phyloP scores from a whole-genome alignment of 2,888 invertebrate genomes.

The Amiota minor region DNA sequence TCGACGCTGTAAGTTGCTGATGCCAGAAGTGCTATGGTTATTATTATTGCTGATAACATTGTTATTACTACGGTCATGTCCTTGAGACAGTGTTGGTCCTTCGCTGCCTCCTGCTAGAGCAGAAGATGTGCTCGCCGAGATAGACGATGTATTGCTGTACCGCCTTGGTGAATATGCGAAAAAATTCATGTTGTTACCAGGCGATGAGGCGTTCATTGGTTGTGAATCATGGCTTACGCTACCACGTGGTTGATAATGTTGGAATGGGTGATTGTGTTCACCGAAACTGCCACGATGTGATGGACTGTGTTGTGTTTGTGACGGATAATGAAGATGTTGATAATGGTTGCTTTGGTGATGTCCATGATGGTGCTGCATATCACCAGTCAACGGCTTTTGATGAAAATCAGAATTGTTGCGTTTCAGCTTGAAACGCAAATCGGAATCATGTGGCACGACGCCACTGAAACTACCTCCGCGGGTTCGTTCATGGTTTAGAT shows the following conservation, averaged over 20 bases:
- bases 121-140: constrained; percentile 61
- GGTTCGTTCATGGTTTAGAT: constrained; percentile 70
- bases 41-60: constrained; percentile 36
- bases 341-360: constrained; percentile 39
- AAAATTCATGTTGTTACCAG: constrained; percentile 56
- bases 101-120: constrained; percentile 55
- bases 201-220: constrained; percentile 37
- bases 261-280: constrained; percentile 50
- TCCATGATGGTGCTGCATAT: constrained; percentile 48
- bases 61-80: constrained; percentile 35
- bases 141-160: constrained; percentile 79
- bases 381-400: constrained; percentile 40
- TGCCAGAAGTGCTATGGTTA: constrained; percentile 26
- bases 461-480: constrained; percentile 73
- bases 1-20: constrained; percentile 62
- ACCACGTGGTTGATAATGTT: constrained; percentile 62
- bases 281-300: constrained; percentile 55
- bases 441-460: constrained; percentile 72
- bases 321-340: constrained; percentile 46
- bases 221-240: constrained; percentile 54
- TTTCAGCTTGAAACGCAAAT: constrained; percentile 69
- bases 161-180: constrained; percentile 75
- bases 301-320: constrained; percentile 41
- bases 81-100: constrained; percentile 41
- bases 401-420: constrained; percentile 72